Evolutionary conservation across 2,888 invertebrate species (phyloP).

Genomic region (Spisula subtruncata): DNA sequence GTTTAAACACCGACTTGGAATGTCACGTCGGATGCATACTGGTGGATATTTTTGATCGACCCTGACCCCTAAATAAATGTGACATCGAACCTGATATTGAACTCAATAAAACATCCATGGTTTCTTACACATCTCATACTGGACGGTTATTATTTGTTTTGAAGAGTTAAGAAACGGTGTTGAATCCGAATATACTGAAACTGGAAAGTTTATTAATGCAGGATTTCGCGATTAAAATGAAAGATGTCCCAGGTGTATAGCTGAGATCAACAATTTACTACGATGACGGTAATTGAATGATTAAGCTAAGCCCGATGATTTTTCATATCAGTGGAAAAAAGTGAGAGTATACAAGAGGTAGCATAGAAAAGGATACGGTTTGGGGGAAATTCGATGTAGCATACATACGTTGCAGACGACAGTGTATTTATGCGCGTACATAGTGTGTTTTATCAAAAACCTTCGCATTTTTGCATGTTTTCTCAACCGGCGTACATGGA

Average conservation of each 20-base stretch:
- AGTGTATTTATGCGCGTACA: not conserved
- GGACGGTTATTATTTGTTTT: too few species aligned
- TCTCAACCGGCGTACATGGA: not conserved
- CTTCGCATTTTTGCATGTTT: not conserved
- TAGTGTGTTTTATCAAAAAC: not conserved
- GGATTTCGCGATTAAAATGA: not conserved
- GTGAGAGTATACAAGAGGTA: not conserved
- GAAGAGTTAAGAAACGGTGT: too few species aligned
- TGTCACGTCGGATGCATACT: not conserved
- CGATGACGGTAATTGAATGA: not conserved
- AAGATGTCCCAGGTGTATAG: not conserved
- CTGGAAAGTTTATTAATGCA: not conserved
- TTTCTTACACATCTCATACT: not conserved
- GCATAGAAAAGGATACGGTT: not conserved
- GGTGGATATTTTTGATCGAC: slow-evolving; percentile 13
- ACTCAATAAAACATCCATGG: not conserved
- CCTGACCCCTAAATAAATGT: not conserved
- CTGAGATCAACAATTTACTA: not conserved
- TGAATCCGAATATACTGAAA: too few species aligned
- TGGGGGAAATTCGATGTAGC: not conserved
- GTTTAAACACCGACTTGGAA: slow-evolving; percentile 4
- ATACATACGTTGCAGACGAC: slow-evolving; percentile 8
- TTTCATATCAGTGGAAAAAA: slow-evolving; percentile 1
- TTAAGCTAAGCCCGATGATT: not conserved
- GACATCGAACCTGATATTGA: not conserved